Base-by-base conservation (phyloP, 2,888 invertebrate genomes). In the Tipula vernalis region DNA sequence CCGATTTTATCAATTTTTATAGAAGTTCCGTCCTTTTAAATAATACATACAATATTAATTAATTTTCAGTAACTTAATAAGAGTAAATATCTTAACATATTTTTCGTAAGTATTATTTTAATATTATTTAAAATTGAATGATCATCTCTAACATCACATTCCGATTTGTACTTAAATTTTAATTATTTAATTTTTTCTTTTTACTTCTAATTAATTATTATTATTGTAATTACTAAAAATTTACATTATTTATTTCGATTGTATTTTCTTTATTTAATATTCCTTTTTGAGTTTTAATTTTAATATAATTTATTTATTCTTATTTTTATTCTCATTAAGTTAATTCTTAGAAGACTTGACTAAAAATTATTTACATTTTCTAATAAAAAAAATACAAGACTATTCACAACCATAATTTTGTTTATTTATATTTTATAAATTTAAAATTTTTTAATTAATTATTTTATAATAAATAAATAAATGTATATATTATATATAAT, bases 381-480 rank as follows among this genome's bases (percentile, higher is more conserved):
- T 71, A 71, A 71, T 71, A 71, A 71, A 71, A 71, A 71, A 71
- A 71, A 71, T 71, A 71, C 71, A 71, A 71, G 71, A 71, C 71
- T 71, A 71, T 71, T 71, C 71, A 71, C 71, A 71, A 71, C 71
- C 71, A 71, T 71, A 71, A 71, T 71, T 71, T 71, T 71, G 71
- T 71, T 71, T 71, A 71, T 71, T 71, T 71, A 71, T 71, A 71
- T 28, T 71, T 71, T 28, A 10, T 71, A 28, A 12, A 18, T 57
- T 71, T 71, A 71, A 28, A 51, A 44, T 10, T 10, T 5, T n/a
- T 71, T 51, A 51, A 51, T 51, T 15, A 51, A 6, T 15, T 51
- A 51, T 15, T 51, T 8, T 71, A 71, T 71, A 71, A 71, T 71
- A 28, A 28, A 71, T 71, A 71, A 28, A 71, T 71, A 71, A 28